Conservation (phyloP, 2,888 invertebrate species). For the Papilio demoleus region DNA sequence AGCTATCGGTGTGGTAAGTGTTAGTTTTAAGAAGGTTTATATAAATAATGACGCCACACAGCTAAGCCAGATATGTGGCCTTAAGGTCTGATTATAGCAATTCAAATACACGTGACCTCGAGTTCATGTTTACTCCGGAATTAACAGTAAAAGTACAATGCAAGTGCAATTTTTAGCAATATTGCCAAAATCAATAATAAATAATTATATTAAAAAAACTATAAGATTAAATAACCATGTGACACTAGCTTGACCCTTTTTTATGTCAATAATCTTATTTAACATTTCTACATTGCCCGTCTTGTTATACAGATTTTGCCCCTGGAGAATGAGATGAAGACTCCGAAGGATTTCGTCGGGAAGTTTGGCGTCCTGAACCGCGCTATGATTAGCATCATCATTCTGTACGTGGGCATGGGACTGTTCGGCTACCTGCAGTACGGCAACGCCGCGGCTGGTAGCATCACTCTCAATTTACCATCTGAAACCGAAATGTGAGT, state of each 20-base stretch:
- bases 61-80: no score
- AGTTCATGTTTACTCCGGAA: no score
- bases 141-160: no score
- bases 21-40: neutral
- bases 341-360: slow-evolving; percentile 91
- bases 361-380: slow-evolving; percentile 92
- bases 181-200: no score
- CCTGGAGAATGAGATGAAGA: slow-evolving; percentile 97
- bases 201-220: neutral
- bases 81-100: no score
- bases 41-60: no score
- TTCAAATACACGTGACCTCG: no score
- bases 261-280: neutral
- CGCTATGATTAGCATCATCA: slow-evolving; percentile 91
- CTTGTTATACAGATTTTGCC: slow-evolving; percentile 89
- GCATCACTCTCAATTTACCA: slow-evolving; percentile 94
- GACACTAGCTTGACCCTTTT: neutral
- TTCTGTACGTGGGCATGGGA: slow-evolving; percentile 94
- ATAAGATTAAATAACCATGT: neutral
- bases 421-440: slow-evolving; percentile 96
- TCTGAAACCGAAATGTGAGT: slow-evolving; percentile 84
- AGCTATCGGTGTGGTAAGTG: slow-evolving; percentile 94
- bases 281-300: neutral
- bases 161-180: no score
- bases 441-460: slow-evolving; percentile 88